Conservation (phyloP, 2,113 vertebrate species). For the Maylandia zebra region DNA sequence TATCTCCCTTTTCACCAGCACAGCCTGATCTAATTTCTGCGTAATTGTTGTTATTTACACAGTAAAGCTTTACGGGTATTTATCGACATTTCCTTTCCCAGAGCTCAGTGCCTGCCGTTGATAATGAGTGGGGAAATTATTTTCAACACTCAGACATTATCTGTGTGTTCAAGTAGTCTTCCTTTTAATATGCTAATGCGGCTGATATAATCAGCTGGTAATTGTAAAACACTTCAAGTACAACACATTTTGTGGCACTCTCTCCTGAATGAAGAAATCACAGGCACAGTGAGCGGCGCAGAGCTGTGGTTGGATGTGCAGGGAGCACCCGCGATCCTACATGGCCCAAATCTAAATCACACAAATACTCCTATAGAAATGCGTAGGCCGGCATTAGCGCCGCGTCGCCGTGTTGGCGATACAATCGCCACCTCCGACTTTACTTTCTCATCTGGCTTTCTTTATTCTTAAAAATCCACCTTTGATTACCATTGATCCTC, state of each 20-base stretch:
- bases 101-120: constrained; percentile 38
- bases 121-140: constrained; percentile 63
- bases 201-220: constrained; percentile 65
- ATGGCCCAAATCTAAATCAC: not conserved
- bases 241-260: constrained; percentile 44
- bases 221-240: constrained; percentile 68
- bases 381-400: not conserved
- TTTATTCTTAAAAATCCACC: constrained; percentile 24
- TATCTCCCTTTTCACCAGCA: constrained; percentile 35
- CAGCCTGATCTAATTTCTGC: constrained; percentile 43
- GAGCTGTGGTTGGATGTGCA: not conserved
- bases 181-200: constrained; percentile 70
- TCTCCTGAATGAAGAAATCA: constrained; percentile 59
- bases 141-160: constrained; percentile 67
- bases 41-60: constrained; percentile 68
- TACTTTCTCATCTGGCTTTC: not conserved
- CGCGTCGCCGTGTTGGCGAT: not conserved
- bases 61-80: constrained; percentile 51
- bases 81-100: constrained; percentile 39
- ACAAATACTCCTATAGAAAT: constrained; percentile 3
- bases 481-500: constrained; percentile 44
- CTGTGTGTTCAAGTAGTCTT: constrained; percentile 61
- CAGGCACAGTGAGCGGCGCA: not conserved
- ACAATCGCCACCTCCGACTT: not conserved
- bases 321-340: not conserved